Base-by-base conservation (phyloP, 2,888 invertebrate species). In the Eugnorisma glareosa region DNA sequence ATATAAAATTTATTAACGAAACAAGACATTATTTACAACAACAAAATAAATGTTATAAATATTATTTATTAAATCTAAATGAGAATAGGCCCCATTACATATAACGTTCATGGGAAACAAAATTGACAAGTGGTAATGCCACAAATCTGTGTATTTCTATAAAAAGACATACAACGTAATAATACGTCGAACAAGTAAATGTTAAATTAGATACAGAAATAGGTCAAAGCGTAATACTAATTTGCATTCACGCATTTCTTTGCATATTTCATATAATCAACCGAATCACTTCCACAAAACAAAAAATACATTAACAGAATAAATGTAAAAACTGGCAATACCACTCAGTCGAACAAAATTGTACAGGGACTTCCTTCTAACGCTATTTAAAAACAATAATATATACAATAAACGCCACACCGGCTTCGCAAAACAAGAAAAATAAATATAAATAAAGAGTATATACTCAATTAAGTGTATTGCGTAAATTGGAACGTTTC, bases 1-100 rank as follows among this genome's bases (percentile, higher is more conserved):
- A 93, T 93, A 94, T 93, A 94, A 94, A 94, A 93, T 95, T 94
- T 94, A 95, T 95, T 95, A 92, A 95, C 94, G 93, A 93, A 95
- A 94, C 94, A 93, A 88, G 90, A 90, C 89, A 91, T 91, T 95
- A 95, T 95, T 94, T 95, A 95, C 95, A 95, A 94, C 92, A 94
- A 94, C 93, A 93, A 92, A 93, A 91, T 91, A 92, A 84, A 90
- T 90, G 88, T 90, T 90, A 91, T 90, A 91, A 92, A 90, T 89
- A 90, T 91, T 88, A 81, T 89, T 84, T 84, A 79, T 89, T 91
- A 90, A 91, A 86, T 88, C 90, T 93, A 93, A 90, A 92, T 91
- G 91, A 94, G 94, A 93, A 91, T 91, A 92, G 91, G 92, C 91
- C 92, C 92, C 89, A 84, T 84, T 83, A 76, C 76, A 78, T 66